Evolutionary conservation across 2,797 vertebrate species (phyloP), one percentile per base, ranked within the genome.

Genomic region (Sebastiscus tertius): DNA sequence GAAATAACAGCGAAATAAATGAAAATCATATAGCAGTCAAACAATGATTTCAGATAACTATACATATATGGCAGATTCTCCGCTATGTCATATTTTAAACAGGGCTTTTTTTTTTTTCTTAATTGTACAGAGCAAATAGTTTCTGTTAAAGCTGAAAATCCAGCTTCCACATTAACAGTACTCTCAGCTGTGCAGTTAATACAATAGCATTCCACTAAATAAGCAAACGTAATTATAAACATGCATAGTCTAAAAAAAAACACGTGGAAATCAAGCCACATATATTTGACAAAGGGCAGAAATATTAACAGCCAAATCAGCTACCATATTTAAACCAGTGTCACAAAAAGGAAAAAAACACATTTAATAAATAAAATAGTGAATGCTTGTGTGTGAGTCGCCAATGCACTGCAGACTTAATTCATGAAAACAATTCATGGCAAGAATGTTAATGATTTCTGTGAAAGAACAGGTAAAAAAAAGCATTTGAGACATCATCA

Each of bases 241-340:
- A 93, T 93, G 91, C 94, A 91, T 87, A 88, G 82, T 80, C 68
- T 81, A 83, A 82, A 81, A 89, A 46, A 39, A 39, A 13, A 36
- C 46, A 69, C n/a, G 29, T 67, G 52, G 77, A 85, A 82, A 80
- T 83, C 26, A 87, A 83, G 82, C 64, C 81, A 85, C 39, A 68
- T 74, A 49, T 64, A 75, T 75, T 73, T 72, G 77, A 89, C 73
- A 85, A 59, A 73, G 20, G 75, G 80, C 14, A 56, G 70, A 91
- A 84, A 76, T 79, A 87, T 74, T 8, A 87, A 89, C 82, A 89
- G 89, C 79, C 78, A 85, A 34, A 72, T 72, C 54, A 84, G 81
- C 78, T 42, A 34, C 31, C 34, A 75, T 77, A 81, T 86, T 86
- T 85, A 75, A 91, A 91, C 77, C 84, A 83, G 72, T 77, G 80